Base-by-base conservation (phyloP, 37 sponge, comb jelly and placozoan genomes). In the Hormiphora californensis region DNA sequence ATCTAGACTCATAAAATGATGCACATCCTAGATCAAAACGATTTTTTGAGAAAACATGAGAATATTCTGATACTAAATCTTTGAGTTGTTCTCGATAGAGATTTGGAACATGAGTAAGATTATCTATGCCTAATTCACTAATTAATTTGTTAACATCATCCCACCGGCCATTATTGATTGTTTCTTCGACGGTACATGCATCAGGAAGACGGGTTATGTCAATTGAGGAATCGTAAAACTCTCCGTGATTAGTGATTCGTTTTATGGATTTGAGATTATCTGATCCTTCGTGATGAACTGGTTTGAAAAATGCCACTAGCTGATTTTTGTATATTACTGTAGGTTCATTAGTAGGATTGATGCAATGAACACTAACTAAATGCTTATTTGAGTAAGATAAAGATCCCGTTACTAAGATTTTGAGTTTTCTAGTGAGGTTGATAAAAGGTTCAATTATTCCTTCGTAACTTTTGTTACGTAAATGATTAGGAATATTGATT, bases 21-120 rank as follows among this genome's bases (percentile, higher is more conserved):
- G 81, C 81, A n/a, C 43, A n/a, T 22, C 81, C 81, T 0, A 73
- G 46, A 17, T 73, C 81, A 41, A 73, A 73, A 8, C 81, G 41
- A 28, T 73, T 33, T n/a, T 46, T 39, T 12, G 81, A 33, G 38
- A 73, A 73, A 73, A 43, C 40, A 46, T 73, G 81, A 36, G 46
- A 43, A 28, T 40, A 73, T 22, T 73, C 81, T 27, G 81, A 73
- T n/a, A 73, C 38, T n/a, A 73, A 46, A 11, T 9, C 21, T 73
- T 73, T 73, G 21, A 73, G 43, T 7, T 73, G 21, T 3, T 73
- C 28, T 41, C 25, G 40, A 41, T 21, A 39, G 19, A 19, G 17
- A 23, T 73, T 27, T 15, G 81, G 38, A 40, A 73, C 43, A n/a
- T n/a, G n/a, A 23, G 9, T 28, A 43, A 73, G 40, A n/a, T 39